phyloP scores from a whole-genome alignment of 2,113 vertebrate species.

The Dipodomys stephensi region DNA sequence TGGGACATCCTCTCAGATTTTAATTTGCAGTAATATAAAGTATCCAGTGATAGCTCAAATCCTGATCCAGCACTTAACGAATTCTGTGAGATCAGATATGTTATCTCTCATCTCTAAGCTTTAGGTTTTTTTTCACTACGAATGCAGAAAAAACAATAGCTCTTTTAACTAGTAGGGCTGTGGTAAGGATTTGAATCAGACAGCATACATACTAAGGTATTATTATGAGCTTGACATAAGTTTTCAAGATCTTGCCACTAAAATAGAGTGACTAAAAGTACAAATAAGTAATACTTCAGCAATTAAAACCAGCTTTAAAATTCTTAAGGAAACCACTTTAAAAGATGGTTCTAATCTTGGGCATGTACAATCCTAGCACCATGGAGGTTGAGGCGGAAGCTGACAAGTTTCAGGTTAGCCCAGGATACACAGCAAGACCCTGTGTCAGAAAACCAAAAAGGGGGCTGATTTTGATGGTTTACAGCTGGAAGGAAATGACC shows the following conservation, averaged over 20 bases:
- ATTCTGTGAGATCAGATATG: background rate
- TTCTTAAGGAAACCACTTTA: background rate
- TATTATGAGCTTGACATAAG: background rate
- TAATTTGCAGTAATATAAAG: background rate
- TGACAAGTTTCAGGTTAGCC: too few species aligned
- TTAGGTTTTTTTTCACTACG: background rate
- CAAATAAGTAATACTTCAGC: conserved; percentile 14
- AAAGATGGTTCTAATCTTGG: background rate
- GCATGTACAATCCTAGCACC: too few species aligned
- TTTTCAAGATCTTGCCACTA: conserved; percentile 1
- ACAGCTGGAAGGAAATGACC: background rate
- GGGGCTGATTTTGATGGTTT: background rate
- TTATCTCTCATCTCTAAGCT: background rate
- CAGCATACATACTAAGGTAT: background rate
- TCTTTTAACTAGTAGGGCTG: background rate
- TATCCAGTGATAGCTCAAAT: background rate
- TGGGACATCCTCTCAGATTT: background rate
- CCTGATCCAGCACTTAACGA: background rate
- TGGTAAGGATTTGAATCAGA: background rate
- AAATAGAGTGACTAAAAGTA: background rate
- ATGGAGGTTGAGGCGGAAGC: too few species aligned
- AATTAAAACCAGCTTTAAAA: background rate
- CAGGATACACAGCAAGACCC: too few species aligned
- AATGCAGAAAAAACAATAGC: background rate
- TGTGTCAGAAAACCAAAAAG: too few species aligned